phyloP scores from a whole-genome alignment of 2,113 vertebrate species.

The Phocoena sinus region DNA sequence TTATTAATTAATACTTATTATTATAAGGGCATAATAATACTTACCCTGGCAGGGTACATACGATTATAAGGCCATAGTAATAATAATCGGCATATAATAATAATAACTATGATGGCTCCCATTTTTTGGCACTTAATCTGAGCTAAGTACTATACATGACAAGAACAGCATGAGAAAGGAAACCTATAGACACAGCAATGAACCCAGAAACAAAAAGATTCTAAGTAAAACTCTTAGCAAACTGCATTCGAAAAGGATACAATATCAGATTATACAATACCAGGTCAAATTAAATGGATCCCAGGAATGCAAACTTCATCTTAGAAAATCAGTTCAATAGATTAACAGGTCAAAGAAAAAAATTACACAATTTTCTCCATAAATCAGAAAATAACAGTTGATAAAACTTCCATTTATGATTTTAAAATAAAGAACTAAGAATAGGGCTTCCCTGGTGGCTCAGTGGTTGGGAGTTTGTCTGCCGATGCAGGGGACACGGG shows the following conservation, averaged over 20 bases:
- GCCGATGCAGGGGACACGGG: too few species aligned
- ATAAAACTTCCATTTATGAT: background rate
- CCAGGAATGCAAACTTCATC: background rate
- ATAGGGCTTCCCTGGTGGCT: too few species aligned
- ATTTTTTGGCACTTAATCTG: accelerated
- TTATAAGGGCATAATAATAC: too few species aligned
- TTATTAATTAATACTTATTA: too few species aligned
- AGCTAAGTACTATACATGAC: accelerated
- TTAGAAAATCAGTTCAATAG: background rate
- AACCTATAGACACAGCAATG: background rate
- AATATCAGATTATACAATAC: background rate
- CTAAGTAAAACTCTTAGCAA: background rate
- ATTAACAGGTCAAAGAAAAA: background rate
- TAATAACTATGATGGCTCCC: accelerated
- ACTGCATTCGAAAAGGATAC: background rate
- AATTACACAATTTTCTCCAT: background rate
- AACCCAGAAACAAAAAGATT: background rate
- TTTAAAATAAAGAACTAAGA: background rate
- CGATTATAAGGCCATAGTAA: too few species aligned
- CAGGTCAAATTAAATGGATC: background rate
- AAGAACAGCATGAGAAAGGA: too few species aligned
- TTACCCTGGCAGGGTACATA: accelerated
- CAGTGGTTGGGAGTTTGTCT: too few species aligned
- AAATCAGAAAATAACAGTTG: background rate
- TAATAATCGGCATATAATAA: too few species aligned